These are phyloP conservation scores for Heliothis peltigera DNA, from an alignment of 2,888 invertebrate species.

Conservation along the genomic window DNA sequence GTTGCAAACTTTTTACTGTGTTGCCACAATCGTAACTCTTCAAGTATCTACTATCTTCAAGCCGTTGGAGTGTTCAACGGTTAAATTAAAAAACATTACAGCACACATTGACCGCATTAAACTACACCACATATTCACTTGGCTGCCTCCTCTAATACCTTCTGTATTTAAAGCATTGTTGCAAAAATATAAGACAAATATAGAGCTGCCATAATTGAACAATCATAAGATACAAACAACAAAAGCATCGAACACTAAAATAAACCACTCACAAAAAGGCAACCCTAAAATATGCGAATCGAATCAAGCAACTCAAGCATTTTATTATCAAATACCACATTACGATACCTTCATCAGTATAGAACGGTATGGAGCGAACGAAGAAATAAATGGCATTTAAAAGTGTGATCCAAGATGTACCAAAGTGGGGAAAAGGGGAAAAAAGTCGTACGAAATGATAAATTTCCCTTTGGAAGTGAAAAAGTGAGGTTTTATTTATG, in stretches of 20 bases:
- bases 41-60: slow-evolving; percentile 49
- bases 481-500: slow-evolving; percentile 88
- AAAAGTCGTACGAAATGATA: slow-evolving; percentile 87
- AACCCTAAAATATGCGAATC: slow-evolving; percentile 79
- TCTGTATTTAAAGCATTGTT: neutral
- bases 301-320: slow-evolving; percentile 81
- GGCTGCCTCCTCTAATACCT: neutral
- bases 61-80: slow-evolving; percentile 23
- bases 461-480: slow-evolving; percentile 84
- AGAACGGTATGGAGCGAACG: slow-evolving; percentile 82
- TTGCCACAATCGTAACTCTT: slow-evolving; percentile 50
- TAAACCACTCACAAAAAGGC: slow-evolving; percentile 64
- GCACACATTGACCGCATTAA: slow-evolving; percentile 12
- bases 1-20: slow-evolving; percentile 36
- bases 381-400: slow-evolving; percentile 87
- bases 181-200: slow-evolving; percentile 17
- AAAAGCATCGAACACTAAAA: slow-evolving; percentile 51
- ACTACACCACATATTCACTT: neutral
- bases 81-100: slow-evolving; percentile 13
- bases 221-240: slow-evolving; percentile 44
- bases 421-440: slow-evolving; percentile 79
- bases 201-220: slow-evolving; percentile 17
- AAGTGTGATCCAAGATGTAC: slow-evolving; percentile 89
- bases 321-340: slow-evolving; percentile 86
- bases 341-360: slow-evolving; percentile 86